phyloP scores from a whole-genome alignment of 2,888 invertebrate genomes.

The Spilarctia lutea region DNA sequence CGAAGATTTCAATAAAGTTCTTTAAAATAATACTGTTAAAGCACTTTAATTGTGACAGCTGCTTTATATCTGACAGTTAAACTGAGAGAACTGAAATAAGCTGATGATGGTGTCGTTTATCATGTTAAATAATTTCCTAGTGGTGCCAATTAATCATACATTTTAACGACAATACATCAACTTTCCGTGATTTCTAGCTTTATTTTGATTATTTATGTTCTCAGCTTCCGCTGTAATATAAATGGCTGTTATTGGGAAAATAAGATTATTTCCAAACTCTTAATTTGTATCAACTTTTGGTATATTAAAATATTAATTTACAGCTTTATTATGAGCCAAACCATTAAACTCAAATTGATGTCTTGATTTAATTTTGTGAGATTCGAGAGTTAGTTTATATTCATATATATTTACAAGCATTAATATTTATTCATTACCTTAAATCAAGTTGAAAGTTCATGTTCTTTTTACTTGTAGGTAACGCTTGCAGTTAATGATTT shows the following conservation, averaged over 20 bases:
- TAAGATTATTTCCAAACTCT: conserved; percentile 32
- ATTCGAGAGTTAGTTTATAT: conserved; percentile 6
- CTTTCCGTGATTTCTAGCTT: conserved; percentile 45
- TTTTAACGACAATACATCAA: background rate
- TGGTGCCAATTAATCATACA: background rate
- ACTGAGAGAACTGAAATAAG: too few relatives aligned
- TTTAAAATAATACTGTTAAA: background rate
- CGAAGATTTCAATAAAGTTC: background rate
- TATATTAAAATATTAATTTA: conserved; percentile 29
- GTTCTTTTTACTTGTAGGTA: background rate
- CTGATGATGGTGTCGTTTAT: too few relatives aligned
- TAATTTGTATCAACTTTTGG: conserved; percentile 37
- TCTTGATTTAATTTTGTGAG: conserved; percentile 30
- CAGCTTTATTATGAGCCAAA: conserved; percentile 35
- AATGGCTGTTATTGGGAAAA: conserved; percentile 33
- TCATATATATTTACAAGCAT: background rate
- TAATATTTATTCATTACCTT: background rate
- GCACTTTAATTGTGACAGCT: too few relatives aligned
- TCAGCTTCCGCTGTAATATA: conserved; percentile 42
- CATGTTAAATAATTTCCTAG: background rate
- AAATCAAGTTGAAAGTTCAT: background rate
- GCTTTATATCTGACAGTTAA: too few relatives aligned
- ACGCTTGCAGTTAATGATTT: too few relatives aligned
- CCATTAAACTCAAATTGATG: conserved; percentile 29
- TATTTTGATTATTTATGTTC: conserved; percentile 33